A percentile compares a stretch with the other conserved stretches of the same genome.
phyloP scores from a whole-genome alignment of 2,113 vertebrate genomes.

The Hemiscyllium ocellatum region DNA sequence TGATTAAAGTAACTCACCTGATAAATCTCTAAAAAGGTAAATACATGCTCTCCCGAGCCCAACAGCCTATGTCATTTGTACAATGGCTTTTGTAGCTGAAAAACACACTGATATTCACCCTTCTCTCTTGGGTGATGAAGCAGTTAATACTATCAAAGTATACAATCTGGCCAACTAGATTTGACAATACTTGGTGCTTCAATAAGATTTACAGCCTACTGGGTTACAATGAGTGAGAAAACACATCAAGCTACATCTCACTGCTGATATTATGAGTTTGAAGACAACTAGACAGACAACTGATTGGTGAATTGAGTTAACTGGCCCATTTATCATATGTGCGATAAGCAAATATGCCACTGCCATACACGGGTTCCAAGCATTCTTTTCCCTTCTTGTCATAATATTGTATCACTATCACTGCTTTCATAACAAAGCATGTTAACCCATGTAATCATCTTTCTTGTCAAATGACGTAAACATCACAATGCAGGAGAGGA shows the following conservation, averaged over 20 bases:
- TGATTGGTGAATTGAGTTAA: slow-evolving; percentile 27
- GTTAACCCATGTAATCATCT: slow-evolving; percentile 16
- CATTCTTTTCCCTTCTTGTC: slow-evolving; percentile 5
- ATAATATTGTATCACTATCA: background rate
- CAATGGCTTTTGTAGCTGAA: background rate
- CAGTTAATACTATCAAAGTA: background rate
- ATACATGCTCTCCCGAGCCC: background rate
- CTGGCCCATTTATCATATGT: slow-evolving; percentile 28
- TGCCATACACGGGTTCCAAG: background rate
- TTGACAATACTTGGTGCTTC: background rate
- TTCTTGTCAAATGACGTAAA: slow-evolving; percentile 25
- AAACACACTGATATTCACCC: background rate
- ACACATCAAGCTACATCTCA: background rate
- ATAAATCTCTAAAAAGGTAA: background rate
- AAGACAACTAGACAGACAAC: slow-evolving; percentile 11
- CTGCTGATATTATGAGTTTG: slow-evolving; percentile 6
- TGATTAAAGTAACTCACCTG: background rate
- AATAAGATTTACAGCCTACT: slow-evolving; percentile 11
- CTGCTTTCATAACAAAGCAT: background rate
- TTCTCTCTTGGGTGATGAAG: background rate
- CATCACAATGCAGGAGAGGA: background rate
- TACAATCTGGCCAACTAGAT: background rate
- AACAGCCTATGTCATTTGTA: background rate
- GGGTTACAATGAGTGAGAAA: slow-evolving; percentile 12
- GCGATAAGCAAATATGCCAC: background rate